Percentiles rank a stretch among this genome's conserved stretches.
Evolutionary conservation across 2,797 vertebrate species (phyloP).

Genomic region (Liasis olivaceus): DNA sequence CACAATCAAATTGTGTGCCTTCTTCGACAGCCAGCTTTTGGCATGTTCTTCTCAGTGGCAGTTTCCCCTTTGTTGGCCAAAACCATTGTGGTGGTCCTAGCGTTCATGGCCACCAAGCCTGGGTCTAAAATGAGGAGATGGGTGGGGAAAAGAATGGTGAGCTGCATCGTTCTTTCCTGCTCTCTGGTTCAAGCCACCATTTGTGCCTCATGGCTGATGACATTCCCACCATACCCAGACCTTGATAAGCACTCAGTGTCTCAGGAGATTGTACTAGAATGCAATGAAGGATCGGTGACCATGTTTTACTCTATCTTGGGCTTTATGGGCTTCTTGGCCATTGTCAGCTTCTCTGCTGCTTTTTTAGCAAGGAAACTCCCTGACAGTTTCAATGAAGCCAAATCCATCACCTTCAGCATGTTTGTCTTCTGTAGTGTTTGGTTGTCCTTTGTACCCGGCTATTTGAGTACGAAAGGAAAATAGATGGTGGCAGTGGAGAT

Average conservation of each 20-base stretch:
- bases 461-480: not conserved
- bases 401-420: not conserved
- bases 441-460: not conserved
- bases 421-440: not conserved
- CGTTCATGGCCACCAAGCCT: not conserved
- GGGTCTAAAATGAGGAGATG: not conserved
- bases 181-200: not conserved
- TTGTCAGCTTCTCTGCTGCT: not conserved
- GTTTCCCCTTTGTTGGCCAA: slow-evolving; percentile 34
- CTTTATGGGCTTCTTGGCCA: not conserved
- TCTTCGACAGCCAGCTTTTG: slow-evolving; percentile 16
- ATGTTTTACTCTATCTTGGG: not conserved
- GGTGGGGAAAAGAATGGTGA: not conserved
- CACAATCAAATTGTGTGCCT: slow-evolving; percentile 4
- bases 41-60: not conserved
- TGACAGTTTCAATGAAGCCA: not conserved
- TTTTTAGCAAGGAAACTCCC: not conserved
- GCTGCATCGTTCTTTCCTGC: not conserved
- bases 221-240: not conserved
- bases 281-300: not conserved
- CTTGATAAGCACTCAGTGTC: not conserved
- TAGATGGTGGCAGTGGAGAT: not conserved
- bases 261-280: not conserved
- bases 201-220: not conserved
- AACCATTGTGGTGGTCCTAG: slow-evolving; percentile 30